Base-by-base conservation (phyloP, 2,113 vertebrate species). In the Triplophysa siluroides region DNA sequence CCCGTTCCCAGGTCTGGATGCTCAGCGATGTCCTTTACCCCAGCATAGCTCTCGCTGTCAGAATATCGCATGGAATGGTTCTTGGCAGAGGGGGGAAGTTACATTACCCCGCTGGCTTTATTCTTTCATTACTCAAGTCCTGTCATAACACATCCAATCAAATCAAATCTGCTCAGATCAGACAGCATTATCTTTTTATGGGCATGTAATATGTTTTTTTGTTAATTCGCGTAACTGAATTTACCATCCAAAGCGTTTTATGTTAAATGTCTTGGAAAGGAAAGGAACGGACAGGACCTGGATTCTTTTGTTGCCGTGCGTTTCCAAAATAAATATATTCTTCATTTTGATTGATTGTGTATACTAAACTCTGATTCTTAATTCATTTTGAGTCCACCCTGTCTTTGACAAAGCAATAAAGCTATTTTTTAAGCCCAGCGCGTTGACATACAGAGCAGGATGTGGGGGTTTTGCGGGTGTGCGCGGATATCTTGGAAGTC, bases 71-170 rank as follows among this genome's bases (percentile, higher is more conserved):
- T 52, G 56, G 33, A 83, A 78, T 33, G 52, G 83, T 70, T 74
- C 72, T 86, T 86, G 81, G 79, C 78, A 72, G 18, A 54, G 56
- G 72, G 21, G 13, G 68, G 54, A 63, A 73, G 77, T 70, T 47
- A 63, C 79, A 47, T n/a, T 47, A 65, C 66, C 75, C 45, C 33
- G 14, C 54, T 76, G 80, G 83, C 85, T 85, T 85, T 85, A 77
- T 38, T 71, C 65, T 33, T 72, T 70, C 79, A 78, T 90, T 85
- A 82, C 61, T 81, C 66, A 79, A 81, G n/a, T 0, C 24, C 74
- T 77, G 89, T 84, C 87, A 89, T 86, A 85, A 84, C 87, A 84
- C 70, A 14, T 82, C 81, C 78, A 60, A 80, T 84, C 75, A 63
- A 71, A 83, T 67, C 70, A 65, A 71, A 85, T 83, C 78, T 71